Percentiles rank a stretch among this genome's conserved stretches.
Evolutionary conservation across 2,797 vertebrate species (phyloP).

Genomic region (Malurus leucopterus): DNA sequence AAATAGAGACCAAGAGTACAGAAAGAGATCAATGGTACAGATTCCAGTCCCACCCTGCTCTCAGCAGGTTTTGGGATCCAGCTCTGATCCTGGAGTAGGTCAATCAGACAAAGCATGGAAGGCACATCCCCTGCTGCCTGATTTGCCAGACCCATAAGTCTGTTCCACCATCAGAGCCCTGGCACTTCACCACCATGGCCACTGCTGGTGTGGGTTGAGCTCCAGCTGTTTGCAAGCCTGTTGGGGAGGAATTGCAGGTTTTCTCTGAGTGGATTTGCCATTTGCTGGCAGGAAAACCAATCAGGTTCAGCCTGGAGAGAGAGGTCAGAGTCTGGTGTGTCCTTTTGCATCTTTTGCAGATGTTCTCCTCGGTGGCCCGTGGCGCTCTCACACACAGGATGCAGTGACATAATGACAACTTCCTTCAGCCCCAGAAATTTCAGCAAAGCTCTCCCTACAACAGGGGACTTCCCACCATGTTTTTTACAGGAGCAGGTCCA

Average conservation of each 20-base stretch:
- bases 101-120: neutral
- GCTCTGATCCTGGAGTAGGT: neutral
- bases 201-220: neutral
- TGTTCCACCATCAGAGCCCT: neutral
- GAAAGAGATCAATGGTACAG: rapidly evolving
- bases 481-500: neutral
- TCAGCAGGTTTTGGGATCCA: neutral
- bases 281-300: neutral
- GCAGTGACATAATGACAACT: neutral
- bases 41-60: neutral
- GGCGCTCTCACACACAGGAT: neutral
- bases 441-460: neutral
- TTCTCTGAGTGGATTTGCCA: neutral
- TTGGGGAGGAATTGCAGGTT: neutral
- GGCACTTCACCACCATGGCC: neutral
- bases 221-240: neutral
- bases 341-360: constrained; percentile 28
- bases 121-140: neutral
- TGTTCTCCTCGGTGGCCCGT: neutral
- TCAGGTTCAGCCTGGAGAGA: neutral
- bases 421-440: constrained; percentile 9
- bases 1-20: neutral
- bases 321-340: neutral
- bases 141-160: neutral
- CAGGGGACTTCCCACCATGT: neutral